Percentiles rank a stretch among this genome's conserved stretches.
phyloP scores from a whole-genome alignment of 2,113 vertebrate species.

The Eupsittula cactorum region DNA sequence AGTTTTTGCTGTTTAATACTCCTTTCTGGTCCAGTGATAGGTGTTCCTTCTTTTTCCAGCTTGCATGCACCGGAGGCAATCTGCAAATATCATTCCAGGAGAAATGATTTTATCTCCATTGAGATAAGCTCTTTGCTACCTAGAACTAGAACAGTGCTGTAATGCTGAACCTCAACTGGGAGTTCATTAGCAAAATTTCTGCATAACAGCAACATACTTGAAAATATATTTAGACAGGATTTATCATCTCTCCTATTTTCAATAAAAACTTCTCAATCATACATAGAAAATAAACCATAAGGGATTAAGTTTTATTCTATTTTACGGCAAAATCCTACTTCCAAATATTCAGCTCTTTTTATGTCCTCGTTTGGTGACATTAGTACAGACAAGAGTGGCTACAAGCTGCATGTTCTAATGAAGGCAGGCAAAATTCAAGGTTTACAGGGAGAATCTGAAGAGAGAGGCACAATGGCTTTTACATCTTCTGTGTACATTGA shows the following conservation, averaged over 20 bases:
- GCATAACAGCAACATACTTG: background rate
- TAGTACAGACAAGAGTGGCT: background rate
- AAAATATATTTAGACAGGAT: background rate
- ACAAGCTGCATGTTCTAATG: background rate
- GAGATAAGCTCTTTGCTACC: background rate
- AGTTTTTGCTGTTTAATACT: background rate
- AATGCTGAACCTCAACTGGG: background rate
- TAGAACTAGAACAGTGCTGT: background rate
- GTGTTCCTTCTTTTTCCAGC: background rate
- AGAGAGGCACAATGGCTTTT: background rate
- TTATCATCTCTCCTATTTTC: background rate
- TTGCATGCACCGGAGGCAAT: background rate
- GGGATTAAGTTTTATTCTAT: background rate
- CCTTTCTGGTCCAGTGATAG: background rate
- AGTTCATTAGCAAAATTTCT: slow-evolving; percentile 32
- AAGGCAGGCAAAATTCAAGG: background rate
- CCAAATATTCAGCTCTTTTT: background rate
- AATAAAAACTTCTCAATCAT: background rate
- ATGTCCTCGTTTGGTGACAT: background rate
- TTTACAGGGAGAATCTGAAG: background rate
- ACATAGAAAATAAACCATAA: background rate
- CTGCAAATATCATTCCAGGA: background rate
- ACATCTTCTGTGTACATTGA: background rate
- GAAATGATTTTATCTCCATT: background rate
- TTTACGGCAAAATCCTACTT: background rate